A percentile compares a stretch with the other conserved stretches of the same genome.
Evolutionary conservation across 2,797 vertebrate genomes (phyloP).

Genomic region (Buceros bicornis): DNA sequence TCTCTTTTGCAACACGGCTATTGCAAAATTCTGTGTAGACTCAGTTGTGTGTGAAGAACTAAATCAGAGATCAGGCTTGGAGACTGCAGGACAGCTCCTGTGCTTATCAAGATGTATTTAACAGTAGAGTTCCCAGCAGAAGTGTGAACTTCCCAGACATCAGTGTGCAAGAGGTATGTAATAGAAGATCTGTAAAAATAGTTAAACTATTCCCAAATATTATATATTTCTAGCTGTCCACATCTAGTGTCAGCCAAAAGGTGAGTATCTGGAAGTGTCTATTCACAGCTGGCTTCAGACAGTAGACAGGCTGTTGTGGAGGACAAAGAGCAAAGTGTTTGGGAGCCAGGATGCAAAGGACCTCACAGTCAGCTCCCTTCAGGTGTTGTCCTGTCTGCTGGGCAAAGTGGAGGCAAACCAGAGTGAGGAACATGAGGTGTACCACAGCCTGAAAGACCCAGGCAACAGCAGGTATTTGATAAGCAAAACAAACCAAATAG

Average conservation of each 20-base stretch:
- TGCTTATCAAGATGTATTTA: background rate
- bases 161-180: background rate
- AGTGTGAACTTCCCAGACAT: background rate
- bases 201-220: background rate
- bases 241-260: background rate
- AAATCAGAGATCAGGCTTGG: background rate
- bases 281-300: background rate
- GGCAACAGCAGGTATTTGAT: background rate
- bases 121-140: background rate
- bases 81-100: background rate
- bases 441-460: background rate
- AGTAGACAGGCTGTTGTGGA: background rate
- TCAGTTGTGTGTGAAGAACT: background rate
- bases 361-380: background rate
- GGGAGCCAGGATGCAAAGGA: rapidly evolving
- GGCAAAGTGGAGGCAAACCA: background rate
- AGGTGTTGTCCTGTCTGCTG: background rate
- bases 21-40: background rate
- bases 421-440: background rate
- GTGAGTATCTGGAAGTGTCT: background rate
- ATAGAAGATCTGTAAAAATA: background rate
- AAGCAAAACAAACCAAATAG: background rate
- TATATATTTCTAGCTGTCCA: background rate
- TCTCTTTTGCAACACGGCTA: background rate
- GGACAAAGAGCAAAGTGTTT: background rate